phyloP scores from a whole-genome alignment of 2,888 invertebrate species.

The Drosophila borealis region DNA sequence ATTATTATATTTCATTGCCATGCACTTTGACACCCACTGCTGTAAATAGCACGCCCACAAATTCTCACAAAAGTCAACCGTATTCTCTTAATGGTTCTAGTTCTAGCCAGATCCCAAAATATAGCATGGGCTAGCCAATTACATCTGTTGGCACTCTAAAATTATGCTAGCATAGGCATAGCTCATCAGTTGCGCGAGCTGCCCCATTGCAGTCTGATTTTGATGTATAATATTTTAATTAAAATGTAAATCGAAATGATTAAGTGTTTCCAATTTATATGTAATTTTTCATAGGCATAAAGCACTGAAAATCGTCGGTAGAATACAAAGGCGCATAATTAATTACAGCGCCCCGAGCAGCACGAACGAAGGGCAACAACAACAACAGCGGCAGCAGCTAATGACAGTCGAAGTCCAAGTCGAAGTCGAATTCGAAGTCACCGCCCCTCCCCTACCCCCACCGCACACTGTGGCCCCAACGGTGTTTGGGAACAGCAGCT shows the following conservation, averaged over 20 bases:
- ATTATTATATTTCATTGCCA: constrained; percentile 76
- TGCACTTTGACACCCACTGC: constrained; percentile 65
- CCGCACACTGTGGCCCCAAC: not conserved
- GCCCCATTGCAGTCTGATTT: constrained; percentile 42
- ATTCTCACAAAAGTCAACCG: not conserved
- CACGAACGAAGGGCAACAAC: constrained; percentile 57
- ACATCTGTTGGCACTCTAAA: not conserved
- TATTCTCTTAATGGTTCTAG: not conserved
- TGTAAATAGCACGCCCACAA: constrained; percentile 30
- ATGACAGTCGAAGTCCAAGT: constrained; percentile 60
- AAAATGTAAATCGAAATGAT: constrained; percentile 82
- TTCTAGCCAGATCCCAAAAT: too few relatives aligned
- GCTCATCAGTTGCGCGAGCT: constrained; percentile 34
- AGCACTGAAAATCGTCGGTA: constrained; percentile 79
- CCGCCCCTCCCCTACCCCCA: constrained; percentile 1
- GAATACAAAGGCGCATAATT: constrained; percentile 81
- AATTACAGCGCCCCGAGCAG: constrained; percentile 78
- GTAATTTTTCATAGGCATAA: constrained; percentile 80
- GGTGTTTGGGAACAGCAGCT: constrained; percentile 47
- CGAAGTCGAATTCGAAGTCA: constrained; percentile 24
- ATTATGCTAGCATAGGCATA: constrained; percentile 35
- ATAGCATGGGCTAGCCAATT: too few relatives aligned
- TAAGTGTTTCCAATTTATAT: constrained; percentile 77
- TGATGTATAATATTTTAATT: constrained; percentile 81
- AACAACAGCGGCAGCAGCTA: constrained; percentile 55